phyloP scores from a whole-genome alignment of 2,888 invertebrate genomes.

The Rhaphigaster nebulosa region DNA sequence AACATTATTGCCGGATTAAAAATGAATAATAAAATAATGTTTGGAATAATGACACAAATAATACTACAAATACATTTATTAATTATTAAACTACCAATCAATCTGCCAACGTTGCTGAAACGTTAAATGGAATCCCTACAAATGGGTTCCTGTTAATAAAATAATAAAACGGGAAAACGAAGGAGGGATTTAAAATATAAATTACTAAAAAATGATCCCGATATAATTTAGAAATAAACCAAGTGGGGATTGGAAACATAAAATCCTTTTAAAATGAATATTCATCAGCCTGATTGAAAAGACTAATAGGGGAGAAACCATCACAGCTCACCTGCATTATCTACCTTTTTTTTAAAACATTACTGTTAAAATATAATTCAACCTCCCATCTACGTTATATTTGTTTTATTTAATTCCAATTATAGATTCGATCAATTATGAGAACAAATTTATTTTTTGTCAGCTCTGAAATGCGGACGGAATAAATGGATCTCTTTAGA shows the following conservation, averaged over 20 bases:
- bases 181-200: not conserved
- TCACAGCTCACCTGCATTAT: not conserved
- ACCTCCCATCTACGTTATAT: not conserved
- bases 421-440: not conserved
- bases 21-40: no score
- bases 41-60: no score
- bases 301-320: conserved; percentile 27
- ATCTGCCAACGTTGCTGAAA: not conserved
- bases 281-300: conserved; percentile 34
- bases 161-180: not conserved
- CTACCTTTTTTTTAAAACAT: not conserved
- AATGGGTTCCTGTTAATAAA: not conserved
- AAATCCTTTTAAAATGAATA: conserved; percentile 43
- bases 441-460: not conserved
- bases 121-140: not conserved
- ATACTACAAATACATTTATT: not conserved
- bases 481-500: not conserved
- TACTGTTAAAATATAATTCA: not conserved
- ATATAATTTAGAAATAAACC: conserved; percentile 38
- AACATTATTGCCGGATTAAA: no score
- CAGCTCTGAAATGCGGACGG: not conserved
- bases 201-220: not conserved
- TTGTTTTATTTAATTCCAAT: not conserved
- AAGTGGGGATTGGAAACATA: conserved; percentile 43
- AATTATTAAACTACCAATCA: not conserved